Evolutionary conservation across 2,113 vertebrate genomes (phyloP).

Genomic region (Clarias gariepinus): DNA sequence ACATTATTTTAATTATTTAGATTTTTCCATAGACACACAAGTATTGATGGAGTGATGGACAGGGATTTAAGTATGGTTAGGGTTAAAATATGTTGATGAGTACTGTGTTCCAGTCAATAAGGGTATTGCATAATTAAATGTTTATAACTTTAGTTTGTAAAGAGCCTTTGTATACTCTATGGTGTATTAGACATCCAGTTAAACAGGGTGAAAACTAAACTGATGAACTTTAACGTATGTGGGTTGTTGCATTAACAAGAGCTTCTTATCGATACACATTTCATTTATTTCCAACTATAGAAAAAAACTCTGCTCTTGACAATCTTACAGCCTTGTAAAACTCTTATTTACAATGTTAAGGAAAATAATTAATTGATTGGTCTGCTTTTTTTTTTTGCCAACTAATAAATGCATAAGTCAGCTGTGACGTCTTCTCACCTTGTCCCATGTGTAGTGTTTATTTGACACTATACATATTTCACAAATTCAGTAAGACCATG

Average conservation of each 20-base stretch:
- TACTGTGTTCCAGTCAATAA: background rate
- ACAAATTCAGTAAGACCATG: background rate
- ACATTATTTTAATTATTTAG: background rate
- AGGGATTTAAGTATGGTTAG: background rate
- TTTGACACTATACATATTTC: background rate
- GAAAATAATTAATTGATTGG: background rate
- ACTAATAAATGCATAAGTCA: background rate
- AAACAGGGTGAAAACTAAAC: background rate
- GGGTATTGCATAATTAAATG: background rate
- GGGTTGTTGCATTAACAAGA: background rate
- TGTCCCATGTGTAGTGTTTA: background rate
- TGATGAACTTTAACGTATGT: background rate
- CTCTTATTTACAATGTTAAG: background rate
- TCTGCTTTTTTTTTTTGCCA: background rate
- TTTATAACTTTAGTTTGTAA: background rate
- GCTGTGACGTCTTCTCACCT: background rate
- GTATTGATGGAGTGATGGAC: background rate
- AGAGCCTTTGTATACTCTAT: background rate
- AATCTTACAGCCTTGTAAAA: background rate
- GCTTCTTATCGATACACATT: background rate
- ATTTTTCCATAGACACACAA: too few relatives aligned
- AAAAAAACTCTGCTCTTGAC: background rate
- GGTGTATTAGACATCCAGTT: background rate
- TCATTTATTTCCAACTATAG: background rate
- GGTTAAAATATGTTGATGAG: background rate